A percentile compares a stretch with the other conserved stretches of the same genome.
Conservation (phyloP, 2,113 vertebrate species). For the Nycticryphes semicollaris region DNA sequence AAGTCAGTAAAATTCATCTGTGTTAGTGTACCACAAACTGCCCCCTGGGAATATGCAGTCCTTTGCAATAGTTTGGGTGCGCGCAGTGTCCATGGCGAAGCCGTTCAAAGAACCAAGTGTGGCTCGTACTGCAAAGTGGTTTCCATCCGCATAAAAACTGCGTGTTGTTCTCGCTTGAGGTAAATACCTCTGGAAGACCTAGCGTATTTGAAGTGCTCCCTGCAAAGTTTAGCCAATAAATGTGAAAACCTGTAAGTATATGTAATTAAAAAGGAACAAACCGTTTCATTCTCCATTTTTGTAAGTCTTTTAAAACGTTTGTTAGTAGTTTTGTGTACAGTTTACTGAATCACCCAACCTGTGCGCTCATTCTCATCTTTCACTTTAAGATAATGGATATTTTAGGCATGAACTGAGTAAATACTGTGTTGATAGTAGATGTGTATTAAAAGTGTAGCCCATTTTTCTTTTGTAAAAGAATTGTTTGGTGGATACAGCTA, state of each 20-base stretch:
- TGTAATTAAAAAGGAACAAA: slow-evolving; percentile 63
- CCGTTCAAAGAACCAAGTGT: not conserved
- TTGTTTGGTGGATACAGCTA: not conserved
- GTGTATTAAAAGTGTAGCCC: slow-evolving; percentile 55
- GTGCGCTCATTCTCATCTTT: slow-evolving; percentile 30
- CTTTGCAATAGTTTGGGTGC: not conserved
- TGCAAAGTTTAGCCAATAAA: slow-evolving; percentile 50
- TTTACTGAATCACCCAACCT: slow-evolving; percentile 29
- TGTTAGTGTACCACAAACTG: not conserved
- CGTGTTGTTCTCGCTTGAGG: not conserved
- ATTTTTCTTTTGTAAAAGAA: not conserved
- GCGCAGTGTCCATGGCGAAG: not conserved
- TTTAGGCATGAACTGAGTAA: slow-evolving; percentile 67
- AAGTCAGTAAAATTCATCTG: not conserved
- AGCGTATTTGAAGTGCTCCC: not conserved
- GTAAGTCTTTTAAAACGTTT: slow-evolving; percentile 65
- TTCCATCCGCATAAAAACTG: not conserved
- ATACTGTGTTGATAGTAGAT: slow-evolving; percentile 62
- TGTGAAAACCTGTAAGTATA: slow-evolving; percentile 70
- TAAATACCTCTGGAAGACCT: not conserved
- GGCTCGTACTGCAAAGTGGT: not conserved
- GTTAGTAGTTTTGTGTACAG: slow-evolving; percentile 64
- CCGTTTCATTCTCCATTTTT: slow-evolving; percentile 62
- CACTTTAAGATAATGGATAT: slow-evolving; percentile 61
- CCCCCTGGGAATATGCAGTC: not conserved